Evolutionary conservation across 2,797 vertebrate species (phyloP).

Genomic region (Heliangelus exortis): DNA sequence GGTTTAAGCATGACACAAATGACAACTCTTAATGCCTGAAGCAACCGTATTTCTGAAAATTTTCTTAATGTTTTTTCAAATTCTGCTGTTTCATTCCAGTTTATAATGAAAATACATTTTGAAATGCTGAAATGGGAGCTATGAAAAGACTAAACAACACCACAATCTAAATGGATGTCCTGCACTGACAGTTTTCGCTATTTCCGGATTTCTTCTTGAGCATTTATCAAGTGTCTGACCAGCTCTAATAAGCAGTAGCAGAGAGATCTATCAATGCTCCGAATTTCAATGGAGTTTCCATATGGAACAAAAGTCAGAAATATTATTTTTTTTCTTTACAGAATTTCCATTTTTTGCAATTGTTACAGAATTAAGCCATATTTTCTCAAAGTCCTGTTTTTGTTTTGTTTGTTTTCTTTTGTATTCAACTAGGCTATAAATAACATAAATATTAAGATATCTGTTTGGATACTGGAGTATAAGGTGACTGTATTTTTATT

Average conservation of each 20-base stretch:
- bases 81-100: background rate
- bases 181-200: background rate
- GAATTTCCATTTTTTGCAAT: background rate
- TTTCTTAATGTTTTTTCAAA: background rate
- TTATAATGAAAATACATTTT: background rate
- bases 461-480: background rate
- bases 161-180: background rate
- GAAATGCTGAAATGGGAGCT: background rate
- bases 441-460: background rate
- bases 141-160: background rate
- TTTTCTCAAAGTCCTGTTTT: background rate
- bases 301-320: background rate
- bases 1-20: background rate
- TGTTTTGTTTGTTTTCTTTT: background rate
- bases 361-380: background rate
- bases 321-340: background rate
- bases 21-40: background rate
- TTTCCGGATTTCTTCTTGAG: conserved; percentile 7
- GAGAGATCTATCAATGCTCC: background rate
- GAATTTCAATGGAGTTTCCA: background rate
- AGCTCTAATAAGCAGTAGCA: background rate
- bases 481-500: background rate
- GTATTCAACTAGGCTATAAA: background rate
- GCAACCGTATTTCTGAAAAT: background rate
- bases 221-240: background rate